phyloP scores from a whole-genome alignment of 2,113 vertebrate species.

The Chlorocebus sabaeus region DNA sequence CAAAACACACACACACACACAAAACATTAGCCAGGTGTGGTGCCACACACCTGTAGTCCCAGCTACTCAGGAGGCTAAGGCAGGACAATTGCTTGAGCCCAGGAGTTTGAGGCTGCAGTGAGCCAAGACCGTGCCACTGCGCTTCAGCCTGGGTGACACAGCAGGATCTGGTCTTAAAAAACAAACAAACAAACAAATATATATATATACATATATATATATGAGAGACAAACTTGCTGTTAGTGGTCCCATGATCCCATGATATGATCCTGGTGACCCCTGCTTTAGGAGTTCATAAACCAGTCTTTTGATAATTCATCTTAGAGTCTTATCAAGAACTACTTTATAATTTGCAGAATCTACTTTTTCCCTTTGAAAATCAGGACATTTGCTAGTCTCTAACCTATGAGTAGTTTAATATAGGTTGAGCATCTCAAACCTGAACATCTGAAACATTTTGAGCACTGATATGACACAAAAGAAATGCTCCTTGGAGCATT shows the following conservation, averaged over 20 bases:
- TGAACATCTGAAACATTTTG: neutral
- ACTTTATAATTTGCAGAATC: neutral
- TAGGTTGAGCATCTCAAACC: neutral
- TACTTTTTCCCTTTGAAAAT: neutral
- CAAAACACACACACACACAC: too few relatives aligned
- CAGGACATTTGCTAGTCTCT: neutral
- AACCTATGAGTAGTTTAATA: neutral
- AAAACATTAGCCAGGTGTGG: too few relatives aligned
- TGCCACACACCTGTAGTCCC: too few relatives aligned
- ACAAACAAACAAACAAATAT: too few relatives aligned
- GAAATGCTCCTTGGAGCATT: neutral
- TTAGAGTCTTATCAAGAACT: neutral
- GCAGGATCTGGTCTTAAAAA: too few relatives aligned
- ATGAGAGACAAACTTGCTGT: neutral
- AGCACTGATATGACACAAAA: neutral
- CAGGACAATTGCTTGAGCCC: too few relatives aligned
- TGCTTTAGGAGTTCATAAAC: constrained; percentile 15
- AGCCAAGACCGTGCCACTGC: too few relatives aligned
- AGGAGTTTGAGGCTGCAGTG: too few relatives aligned
- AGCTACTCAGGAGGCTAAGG: too few relatives aligned
- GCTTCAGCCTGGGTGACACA: too few relatives aligned
- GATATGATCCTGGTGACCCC: neutral
- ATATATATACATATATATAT: neutral
- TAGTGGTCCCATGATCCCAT: neutral
- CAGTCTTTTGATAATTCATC: constrained; percentile 23